Conservation (phyloP, 2,113 vertebrate genomes). For the Pseudonaja textilis region DNA sequence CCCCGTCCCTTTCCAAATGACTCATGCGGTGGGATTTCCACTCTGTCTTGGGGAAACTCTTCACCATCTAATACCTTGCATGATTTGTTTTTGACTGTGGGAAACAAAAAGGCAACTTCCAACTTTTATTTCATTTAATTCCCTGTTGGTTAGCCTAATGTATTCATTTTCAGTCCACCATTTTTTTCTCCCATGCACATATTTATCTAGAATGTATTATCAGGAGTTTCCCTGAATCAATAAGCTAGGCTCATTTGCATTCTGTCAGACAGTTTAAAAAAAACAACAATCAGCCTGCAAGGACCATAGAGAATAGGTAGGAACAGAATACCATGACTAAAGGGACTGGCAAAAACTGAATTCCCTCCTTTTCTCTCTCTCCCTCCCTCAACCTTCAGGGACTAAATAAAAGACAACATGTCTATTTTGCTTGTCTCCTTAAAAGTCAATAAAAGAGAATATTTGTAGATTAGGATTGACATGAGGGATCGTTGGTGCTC, state of each 20-base stretch:
- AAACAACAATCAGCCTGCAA: neutral
- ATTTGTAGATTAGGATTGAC: no score
- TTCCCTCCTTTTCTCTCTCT: neutral
- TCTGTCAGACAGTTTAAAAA: neutral
- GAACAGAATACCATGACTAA: neutral
- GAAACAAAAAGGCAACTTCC: neutral
- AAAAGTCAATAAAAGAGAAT: no score
- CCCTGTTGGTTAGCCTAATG: accelerated
- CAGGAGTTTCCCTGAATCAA: neutral
- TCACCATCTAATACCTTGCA: neutral
- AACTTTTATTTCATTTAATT: neutral
- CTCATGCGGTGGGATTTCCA: constrained; percentile 12
- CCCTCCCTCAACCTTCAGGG: neutral
- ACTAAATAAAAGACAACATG: neutral
- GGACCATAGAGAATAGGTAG: neutral
- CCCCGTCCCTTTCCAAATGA: neutral
- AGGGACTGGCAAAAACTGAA: neutral
- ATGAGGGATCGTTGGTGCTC: no score
- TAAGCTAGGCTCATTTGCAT: neutral
- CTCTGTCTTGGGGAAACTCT: neutral
- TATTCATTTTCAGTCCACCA: neutral
- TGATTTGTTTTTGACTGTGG: neutral
- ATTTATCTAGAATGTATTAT: neutral
- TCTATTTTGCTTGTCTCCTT: neutral
- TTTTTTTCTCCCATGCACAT: neutral